Percentiles rank a stretch among this genome's conserved stretches.
phyloP scores from a whole-genome alignment of 2,113 vertebrate genomes.

The Chlorodrepanis virens region DNA sequence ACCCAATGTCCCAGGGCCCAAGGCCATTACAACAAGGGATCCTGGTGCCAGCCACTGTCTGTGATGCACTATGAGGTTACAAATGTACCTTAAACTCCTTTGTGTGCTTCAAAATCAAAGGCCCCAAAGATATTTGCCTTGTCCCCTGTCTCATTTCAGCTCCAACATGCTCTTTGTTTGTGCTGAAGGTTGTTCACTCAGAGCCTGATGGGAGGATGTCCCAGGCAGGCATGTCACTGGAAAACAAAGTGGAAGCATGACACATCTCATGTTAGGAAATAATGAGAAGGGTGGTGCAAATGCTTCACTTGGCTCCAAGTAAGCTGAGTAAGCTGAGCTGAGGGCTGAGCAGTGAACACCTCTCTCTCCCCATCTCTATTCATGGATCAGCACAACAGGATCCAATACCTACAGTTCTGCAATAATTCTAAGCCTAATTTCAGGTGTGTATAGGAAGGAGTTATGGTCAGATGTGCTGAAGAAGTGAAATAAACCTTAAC shows the following conservation, averaged over 20 bases:
- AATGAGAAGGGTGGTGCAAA: neutral
- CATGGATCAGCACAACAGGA: neutral
- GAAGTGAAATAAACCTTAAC: fast-evolving
- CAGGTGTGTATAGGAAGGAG: neutral
- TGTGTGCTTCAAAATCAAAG: neutral
- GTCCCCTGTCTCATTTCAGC: neutral
- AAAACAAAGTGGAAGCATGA: neutral
- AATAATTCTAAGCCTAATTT: neutral
- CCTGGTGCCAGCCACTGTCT: neutral
- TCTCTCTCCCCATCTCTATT: neutral
- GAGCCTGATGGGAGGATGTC: neutral
- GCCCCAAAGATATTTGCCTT: neutral
- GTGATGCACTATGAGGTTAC: neutral
- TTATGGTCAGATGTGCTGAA: neutral
- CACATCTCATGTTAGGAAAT: neutral
- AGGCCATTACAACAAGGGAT: neutral
- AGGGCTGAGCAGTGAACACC: neutral
- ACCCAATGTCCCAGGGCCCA: neutral
- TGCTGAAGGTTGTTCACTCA: neutral
- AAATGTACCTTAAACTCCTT: neutral
- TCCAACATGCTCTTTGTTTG: neutral
- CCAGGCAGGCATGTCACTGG: neutral
- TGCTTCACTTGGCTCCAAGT: neutral
- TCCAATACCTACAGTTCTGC: neutral
- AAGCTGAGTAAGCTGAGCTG: neutral